Base-by-base conservation (phyloP, 2,797 vertebrate species). In the Tarsius wallacei region DNA sequence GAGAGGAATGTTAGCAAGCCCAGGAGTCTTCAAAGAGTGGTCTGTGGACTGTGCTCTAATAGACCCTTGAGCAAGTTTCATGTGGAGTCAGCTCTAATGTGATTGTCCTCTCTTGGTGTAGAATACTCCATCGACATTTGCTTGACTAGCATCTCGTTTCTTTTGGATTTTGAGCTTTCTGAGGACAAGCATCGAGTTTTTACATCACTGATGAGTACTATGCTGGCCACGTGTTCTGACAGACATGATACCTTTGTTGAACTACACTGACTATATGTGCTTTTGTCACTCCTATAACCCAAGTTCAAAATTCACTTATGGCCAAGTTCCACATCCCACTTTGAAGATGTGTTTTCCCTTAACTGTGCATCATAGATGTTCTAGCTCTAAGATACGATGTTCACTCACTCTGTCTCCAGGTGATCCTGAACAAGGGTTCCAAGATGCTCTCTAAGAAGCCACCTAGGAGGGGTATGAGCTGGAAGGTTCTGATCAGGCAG, bases 91-190 rank as follows among this genome's bases (percentile, higher is more conserved):
- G 21, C 95, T 93, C n/a, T 70, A 53, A 86, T 13, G 7, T 63
- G 74, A 82, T 51, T 10, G 28, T 47, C 6, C 53, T 42, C 64
- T 31, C 7, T 59, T 31, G 81, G n/a, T 80, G 6, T 28, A 51
- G 28, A 53, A 63, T 10, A 51, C 3, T 77, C 14, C 7, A 14
- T 26, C 63, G 36, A 63, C 16, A 94, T 76, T 81, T 93, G 28
- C 7, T 71, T 70, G 66, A 84, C 81, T 36, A 11, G 1, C 5
- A 17, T 87, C 10, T 93, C 42, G 42, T 33, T 84, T 78, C 33
- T 93, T 84, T 61, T 68, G 66, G 49, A 90, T 59, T 87, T n/a
- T 63, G 26, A 96, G 22, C 31, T 93, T 90, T 74, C 19, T 82
- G 24, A 51, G 36, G 88, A 47, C 4, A 82, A 31, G 5, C 7